Base-by-base conservation (phyloP, 1,140 invertebrate species). In the Cryptotermes secundus region DNA sequence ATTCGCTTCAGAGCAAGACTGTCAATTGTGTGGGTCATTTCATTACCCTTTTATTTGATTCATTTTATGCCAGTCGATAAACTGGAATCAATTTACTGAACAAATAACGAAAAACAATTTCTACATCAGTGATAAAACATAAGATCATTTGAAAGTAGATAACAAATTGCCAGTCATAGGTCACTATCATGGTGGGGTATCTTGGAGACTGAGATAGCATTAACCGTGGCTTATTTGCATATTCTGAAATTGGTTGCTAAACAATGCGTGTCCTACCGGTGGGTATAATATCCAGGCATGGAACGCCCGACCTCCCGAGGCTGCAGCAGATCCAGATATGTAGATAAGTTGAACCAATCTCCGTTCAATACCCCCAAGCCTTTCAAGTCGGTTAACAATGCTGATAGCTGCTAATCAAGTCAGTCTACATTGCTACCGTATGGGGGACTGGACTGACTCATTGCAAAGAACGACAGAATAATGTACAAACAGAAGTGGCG, bases 221-320 rank as follows among this genome's bases (percentile, higher is more conserved):
- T 19, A 72, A 31, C 59, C 59, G n/a, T 72, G 59, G 31, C 59
- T 72, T 72, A 72, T 72, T 72, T 72, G 59, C 59, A 72, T 72
- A 72, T 72, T 72, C 59, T 72, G 59, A 72, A 72, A 72, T 72
- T 31, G 59, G 59, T 72, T 72, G 59, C 59, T 72, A 72, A 72
- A 72, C 59, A 72, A 72, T 72, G 59, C 59, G 59, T 72, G 59
- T 72, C 59, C 59, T 31, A 31, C 59, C 59, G 14, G 59, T 72
- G 31, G 59, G 59, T 72, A 72, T n/a, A 72, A 72, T 72, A 14
- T 26, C 26, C 10, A 22, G 59, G 4, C 59, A 31, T 72, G 59
- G 59, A 72, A 31, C 59, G 26, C 59, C 59, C 59, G 59, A 22
- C 53, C 26, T n/a, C 53, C 53, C 53, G 26, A 59, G 53, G 53